These are phyloP conservation scores for Notothenia rossii DNA, from an alignment of 2,113 vertebrate species.

Conservation along the genomic window DNA sequence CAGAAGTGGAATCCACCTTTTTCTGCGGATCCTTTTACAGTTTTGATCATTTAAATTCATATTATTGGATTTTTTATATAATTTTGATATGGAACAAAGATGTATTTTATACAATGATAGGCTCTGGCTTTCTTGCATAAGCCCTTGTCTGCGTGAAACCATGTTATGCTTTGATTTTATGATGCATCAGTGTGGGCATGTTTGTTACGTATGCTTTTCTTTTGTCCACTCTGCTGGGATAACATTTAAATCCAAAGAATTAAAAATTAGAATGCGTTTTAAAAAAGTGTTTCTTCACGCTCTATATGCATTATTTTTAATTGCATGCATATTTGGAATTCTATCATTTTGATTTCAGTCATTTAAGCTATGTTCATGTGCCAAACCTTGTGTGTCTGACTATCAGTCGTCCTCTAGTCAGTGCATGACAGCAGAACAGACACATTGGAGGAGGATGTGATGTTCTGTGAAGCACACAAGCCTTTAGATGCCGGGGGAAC, in stretches of 20 bases:
- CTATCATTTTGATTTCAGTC: conserved; percentile 15
- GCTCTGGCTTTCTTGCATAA: neutral
- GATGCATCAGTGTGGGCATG: conserved; percentile 8
- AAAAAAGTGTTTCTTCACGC: neutral
- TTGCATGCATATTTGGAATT: conserved; percentile 29
- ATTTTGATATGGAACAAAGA: conserved; percentile 3
- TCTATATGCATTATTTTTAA: neutral
- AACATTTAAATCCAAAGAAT: conserved; percentile 45
- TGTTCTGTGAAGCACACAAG: conserved; percentile 46
- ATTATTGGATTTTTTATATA: conserved; percentile 16
- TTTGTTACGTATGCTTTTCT: neutral
- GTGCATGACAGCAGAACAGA: conserved; percentile 59
- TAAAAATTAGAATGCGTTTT: neutral
- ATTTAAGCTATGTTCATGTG: neutral
- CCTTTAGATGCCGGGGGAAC: conserved; percentile 45
- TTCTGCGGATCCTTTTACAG: neutral
- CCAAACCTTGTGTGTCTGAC: conserved; percentile 5
- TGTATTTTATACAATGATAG: neutral
- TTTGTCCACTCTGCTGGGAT: neutral
- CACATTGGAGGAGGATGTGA: conserved; percentile 58
- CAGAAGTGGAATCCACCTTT: neutral
- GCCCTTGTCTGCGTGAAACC: neutral
- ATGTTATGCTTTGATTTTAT: neutral
- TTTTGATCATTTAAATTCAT: neutral
- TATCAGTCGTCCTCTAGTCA: conserved; percentile 39